phyloP scores from a whole-genome alignment of 2,113 vertebrate species.

The Lamprologus tigripictilis region DNA sequence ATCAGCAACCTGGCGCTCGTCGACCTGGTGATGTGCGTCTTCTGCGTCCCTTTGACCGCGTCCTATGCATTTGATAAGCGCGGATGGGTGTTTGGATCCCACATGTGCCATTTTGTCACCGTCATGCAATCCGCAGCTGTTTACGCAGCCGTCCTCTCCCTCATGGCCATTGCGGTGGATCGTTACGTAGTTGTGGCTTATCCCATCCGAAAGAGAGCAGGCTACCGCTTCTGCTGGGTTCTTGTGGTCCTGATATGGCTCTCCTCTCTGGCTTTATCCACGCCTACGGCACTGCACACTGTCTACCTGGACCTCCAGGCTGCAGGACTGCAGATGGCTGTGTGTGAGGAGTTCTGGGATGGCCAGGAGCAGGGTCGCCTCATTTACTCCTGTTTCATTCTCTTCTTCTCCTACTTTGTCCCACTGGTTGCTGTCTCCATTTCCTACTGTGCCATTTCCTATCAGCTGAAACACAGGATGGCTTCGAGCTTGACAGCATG shows the following conservation, averaged over 20 bases:
- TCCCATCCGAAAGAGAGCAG: constrained; percentile 71
- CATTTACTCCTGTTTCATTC: constrained; percentile 79
- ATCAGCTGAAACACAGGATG: constrained; percentile 68
- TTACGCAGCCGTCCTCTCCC: constrained; percentile 79
- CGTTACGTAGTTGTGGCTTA: constrained; percentile 82
- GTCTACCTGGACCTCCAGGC: constrained; percentile 76
- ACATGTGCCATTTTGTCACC: constrained; percentile 79
- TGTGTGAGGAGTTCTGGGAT: constrained; percentile 85
- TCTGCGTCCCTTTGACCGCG: constrained; percentile 79
- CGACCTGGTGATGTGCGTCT: constrained; percentile 82
- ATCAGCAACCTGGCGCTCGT: constrained; percentile 80
- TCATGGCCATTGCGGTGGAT: constrained; percentile 83
- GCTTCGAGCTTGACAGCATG: constrained; percentile 57
- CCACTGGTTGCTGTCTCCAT: constrained; percentile 73
- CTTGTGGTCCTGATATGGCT: constrained; percentile 77
- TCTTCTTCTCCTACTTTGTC: constrained; percentile 81
- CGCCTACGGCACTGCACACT: constrained; percentile 72
- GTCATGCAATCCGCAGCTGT: constrained; percentile 79
- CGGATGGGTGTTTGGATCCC: constrained; percentile 80
- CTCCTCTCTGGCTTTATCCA: constrained; percentile 68
- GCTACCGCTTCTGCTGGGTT: constrained; percentile 68
- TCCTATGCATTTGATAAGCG: constrained; percentile 80
- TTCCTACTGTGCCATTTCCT: constrained; percentile 83
- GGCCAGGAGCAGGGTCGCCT: constrained; percentile 68
- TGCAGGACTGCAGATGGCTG: constrained; percentile 75